A percentile compares a stretch with the other conserved stretches of the same genome.
phyloP scores from a whole-genome alignment of 2,113 vertebrate genomes.

The Odontesthes bonariensis region DNA sequence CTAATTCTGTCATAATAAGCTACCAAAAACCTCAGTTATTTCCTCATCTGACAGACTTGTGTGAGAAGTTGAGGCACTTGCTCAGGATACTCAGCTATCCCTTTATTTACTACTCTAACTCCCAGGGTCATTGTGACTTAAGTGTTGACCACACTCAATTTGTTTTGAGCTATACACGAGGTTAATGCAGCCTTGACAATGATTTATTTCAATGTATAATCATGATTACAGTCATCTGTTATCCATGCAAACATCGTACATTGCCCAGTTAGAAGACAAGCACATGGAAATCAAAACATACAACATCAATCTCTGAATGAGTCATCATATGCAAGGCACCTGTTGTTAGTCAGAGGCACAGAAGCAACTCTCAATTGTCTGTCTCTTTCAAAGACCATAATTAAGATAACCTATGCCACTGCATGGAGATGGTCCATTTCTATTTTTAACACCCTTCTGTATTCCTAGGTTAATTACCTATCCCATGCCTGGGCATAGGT shows the following conservation, averaged over 20 bases:
- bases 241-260: constrained; percentile 64
- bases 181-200: constrained; percentile 70
- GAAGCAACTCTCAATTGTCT: constrained; percentile 71
- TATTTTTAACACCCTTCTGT: constrained; percentile 45
- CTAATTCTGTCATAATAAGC: constrained; percentile 9
- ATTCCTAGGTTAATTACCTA: constrained; percentile 47
- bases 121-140: constrained; percentile 17
- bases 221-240: constrained; percentile 44
- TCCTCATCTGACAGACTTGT: constrained; percentile 6
- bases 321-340: constrained; percentile 68
- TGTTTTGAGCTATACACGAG: constrained; percentile 14
- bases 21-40: constrained; percentile 18
- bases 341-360: constrained; percentile 76
- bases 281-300: constrained; percentile 58
- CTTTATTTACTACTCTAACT: constrained; percentile 28
- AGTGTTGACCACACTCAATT: constrained; percentile 9
- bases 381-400: constrained; percentile 65
- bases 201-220: constrained; percentile 45
- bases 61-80: constrained; percentile 4
- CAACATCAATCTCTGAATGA: constrained; percentile 62
- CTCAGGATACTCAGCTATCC: constrained; percentile 1
- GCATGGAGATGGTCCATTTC: constrained; percentile 33
- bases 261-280: constrained; percentile 58
- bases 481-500: constrained; percentile 68
- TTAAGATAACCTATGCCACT: constrained; percentile 76